Evolutionary conservation across 2,113 vertebrate species (phyloP).

Genomic region (Indicator indicator): DNA sequence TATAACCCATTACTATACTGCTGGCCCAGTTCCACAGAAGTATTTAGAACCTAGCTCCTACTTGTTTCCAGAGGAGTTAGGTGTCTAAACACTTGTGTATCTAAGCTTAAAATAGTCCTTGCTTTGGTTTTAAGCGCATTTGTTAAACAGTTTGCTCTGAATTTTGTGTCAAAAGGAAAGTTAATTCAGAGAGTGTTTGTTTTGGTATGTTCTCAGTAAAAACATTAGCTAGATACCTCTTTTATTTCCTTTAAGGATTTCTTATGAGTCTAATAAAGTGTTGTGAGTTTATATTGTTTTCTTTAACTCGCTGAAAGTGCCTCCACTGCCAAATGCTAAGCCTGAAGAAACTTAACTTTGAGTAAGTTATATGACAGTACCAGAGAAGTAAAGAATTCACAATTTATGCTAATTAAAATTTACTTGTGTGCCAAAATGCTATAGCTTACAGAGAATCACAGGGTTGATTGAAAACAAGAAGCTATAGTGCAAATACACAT

Average conservation of each 20-base stretch:
- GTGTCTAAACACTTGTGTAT: slow-evolving; percentile 45
- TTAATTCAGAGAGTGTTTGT: not conserved
- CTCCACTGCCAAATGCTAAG: not conserved
- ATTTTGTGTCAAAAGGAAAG: not conserved
- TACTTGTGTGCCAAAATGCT: not conserved
- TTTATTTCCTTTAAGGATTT: not conserved
- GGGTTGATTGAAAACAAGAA: not conserved
- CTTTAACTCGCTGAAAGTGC: not conserved
- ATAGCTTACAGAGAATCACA: not conserved
- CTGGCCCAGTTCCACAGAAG: slow-evolving; percentile 29
- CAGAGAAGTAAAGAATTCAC: not conserved
- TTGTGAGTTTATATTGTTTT: not conserved
- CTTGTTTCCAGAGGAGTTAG: slow-evolving; percentile 48
- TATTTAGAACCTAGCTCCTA: slow-evolving; percentile 39
- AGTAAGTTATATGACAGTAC: not conserved
- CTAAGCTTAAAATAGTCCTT: slow-evolving; percentile 3
- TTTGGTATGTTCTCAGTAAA: not conserved
- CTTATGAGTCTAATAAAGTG: not conserved
- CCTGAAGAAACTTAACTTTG: not conserved
- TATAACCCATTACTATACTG: slow-evolving; percentile 33
- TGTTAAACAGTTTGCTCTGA: not conserved
- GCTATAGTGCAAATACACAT: rapidly evolving
- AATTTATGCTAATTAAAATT: not conserved
- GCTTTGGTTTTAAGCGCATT: not conserved
- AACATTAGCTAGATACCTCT: not conserved